phyloP scores from a whole-genome alignment of 2,888 invertebrate genomes.

The Athalia rosae region DNA sequence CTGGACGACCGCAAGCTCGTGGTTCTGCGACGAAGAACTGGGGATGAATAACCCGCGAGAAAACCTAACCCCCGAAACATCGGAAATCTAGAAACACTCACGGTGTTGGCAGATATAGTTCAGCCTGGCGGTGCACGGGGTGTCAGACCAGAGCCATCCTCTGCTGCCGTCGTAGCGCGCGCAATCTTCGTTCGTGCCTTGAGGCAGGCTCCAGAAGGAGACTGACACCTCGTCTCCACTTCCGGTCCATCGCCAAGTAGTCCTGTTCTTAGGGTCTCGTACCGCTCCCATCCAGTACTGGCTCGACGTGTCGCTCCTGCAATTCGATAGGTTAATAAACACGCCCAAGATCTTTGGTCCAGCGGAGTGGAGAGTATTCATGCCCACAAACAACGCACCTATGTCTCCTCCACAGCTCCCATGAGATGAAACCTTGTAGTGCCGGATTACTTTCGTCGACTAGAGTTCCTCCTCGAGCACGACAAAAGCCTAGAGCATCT shows the following conservation, averaged over 20 bases:
- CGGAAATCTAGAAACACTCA: conserved; percentile 75
- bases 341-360: not conserved
- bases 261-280: conserved; percentile 85
- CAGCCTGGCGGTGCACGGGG: conserved; percentile 87
- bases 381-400: conserved; percentile 74
- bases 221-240: conserved; percentile 91
- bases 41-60: not conserved
- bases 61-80: conserved; percentile 13
- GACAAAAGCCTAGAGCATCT: conserved; percentile 87
- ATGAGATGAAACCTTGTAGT: conserved; percentile 94
- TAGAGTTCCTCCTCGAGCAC: conserved; percentile 87
- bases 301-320: conserved; percentile 89
- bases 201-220: conserved; percentile 93
- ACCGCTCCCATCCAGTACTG: conserved; percentile 97
- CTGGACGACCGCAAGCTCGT: conserved; percentile 92
- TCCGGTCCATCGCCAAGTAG: conserved; percentile 90
- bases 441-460: conserved; percentile 96
- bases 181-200: conserved; percentile 87
- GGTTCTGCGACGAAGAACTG: conserved; percentile 79
- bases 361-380: not conserved
- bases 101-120: conserved; percentile 96
- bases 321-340: conserved; percentile 45
- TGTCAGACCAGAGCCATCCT: conserved; percentile 96
- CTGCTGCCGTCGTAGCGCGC: conserved; percentile 94
- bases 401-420: conserved; percentile 95